phyloP scores from a whole-genome alignment of 2,888 invertebrate genomes.

The Drosophila bunnanda region DNA sequence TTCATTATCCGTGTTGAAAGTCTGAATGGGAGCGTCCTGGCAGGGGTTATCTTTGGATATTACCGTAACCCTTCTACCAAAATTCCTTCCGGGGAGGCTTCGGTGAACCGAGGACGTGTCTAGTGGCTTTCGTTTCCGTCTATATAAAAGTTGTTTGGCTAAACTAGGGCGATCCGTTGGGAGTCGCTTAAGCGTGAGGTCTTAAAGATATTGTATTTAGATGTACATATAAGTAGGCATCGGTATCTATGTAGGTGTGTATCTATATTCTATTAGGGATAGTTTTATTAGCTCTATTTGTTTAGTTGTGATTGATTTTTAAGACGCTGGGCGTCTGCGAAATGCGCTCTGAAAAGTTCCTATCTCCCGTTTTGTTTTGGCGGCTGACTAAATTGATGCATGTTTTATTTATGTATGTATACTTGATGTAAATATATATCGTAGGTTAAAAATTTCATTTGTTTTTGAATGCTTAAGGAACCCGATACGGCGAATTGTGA shows the following conservation, averaged over 20 bases:
- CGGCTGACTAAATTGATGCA: conserved; percentile 66
- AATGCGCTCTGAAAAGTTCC: conserved; percentile 69
- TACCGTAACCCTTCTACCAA: background rate
- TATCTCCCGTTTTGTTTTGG: conserved; percentile 62
- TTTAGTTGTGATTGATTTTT: conserved; percentile 49
- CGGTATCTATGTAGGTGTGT: conserved; percentile 32
- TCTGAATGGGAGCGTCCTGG: conserved; percentile 18
- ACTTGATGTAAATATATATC: conserved; percentile 41
- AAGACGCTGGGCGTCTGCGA: conserved; percentile 75
- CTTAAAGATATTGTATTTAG: conserved; percentile 54
- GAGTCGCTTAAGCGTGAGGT: conserved; percentile 69
- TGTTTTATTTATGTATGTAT: conserved; percentile 31
- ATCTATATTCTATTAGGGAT: conserved; percentile 31
- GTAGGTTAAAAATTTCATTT: conserved; percentile 64
- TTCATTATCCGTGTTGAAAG: conserved; percentile 49
- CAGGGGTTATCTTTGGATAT: background rate
- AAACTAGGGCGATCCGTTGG: conserved; percentile 55
- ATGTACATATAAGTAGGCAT: conserved; percentile 39
- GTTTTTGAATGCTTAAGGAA: conserved; percentile 67
- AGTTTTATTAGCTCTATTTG: conserved; percentile 32
- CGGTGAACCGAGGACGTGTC: conserved; percentile 23
- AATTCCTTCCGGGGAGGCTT: conserved; percentile 13
- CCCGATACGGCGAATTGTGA: conserved; percentile 64
- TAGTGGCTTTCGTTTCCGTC: conserved; percentile 8
- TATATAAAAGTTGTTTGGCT: conserved; percentile 71